phyloP scores from a whole-genome alignment of 2,113 vertebrate species.

The Laticauda colubrina region DNA sequence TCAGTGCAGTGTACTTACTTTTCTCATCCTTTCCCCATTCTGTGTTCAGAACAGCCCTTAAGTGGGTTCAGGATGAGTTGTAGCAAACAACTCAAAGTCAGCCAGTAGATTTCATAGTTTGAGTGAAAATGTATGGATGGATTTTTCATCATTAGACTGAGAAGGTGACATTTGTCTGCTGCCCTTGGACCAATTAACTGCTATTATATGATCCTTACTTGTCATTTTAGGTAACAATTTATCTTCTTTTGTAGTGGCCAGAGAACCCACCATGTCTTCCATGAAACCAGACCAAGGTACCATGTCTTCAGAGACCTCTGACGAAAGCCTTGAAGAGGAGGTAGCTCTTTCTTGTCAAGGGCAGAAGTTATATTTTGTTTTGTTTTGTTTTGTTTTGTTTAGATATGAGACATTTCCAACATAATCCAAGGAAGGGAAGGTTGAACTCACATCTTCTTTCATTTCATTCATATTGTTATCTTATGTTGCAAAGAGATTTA shows the following conservation, averaged over 20 bases:
- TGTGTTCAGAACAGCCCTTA: neutral
- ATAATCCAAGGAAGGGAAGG: neutral
- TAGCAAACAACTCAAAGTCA: neutral
- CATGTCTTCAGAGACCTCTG: constrained; percentile 16
- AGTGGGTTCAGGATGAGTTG: neutral
- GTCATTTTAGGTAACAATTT: neutral
- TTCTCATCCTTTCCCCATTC: neutral
- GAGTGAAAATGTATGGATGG: neutral
- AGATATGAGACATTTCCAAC: neutral
- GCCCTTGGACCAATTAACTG: neutral
- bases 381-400: neutral
- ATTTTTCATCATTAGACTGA: neutral
- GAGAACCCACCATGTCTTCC: constrained; percentile 18
- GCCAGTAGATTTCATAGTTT: neutral
- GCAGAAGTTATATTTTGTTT: too few species aligned
- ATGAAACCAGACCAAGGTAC: neutral
- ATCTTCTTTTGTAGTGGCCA: neutral
- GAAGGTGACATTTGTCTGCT: too few species aligned
- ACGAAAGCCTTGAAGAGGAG: constrained; percentile 9
- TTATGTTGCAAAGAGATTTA: neutral
- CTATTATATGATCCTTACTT: neutral
- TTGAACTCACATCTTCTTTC: neutral
- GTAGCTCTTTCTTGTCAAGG: neutral
- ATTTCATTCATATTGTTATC: neutral
- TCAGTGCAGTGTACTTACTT: neutral